Evolutionary conservation across 2,113 vertebrate genomes (phyloP), one percentile per base, ranked within the genome.

Genomic region (Tragelaphus strepsiceros): DNA sequence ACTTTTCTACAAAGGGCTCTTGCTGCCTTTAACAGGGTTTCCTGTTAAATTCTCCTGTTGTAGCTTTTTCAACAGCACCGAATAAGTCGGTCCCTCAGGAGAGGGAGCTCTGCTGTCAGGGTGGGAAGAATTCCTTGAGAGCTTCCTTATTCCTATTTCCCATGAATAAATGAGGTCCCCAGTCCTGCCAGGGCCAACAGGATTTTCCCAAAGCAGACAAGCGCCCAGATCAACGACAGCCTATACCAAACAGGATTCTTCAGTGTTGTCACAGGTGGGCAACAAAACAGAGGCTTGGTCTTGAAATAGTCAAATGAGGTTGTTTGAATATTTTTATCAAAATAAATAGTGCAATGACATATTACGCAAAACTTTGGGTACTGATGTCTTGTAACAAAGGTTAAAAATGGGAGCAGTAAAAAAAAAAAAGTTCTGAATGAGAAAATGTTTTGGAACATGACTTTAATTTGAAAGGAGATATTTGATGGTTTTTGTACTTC

Each of bases 71-170:
- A 67, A 6, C 24, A 39, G 90, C 61, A 88, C 30, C 0, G 12
- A 39, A 2, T 10, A 11, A 39, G 32, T 39, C 46, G 0, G 88
- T 26, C 91, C 95, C 83, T 59, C 30, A 1, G 56, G 90, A 96
- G 80, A 85, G 26, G 32, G 53, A 95, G 67, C 32, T 22, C 32
- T 16, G 35, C 74, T 64, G 14, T 81, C 30, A 3, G 86, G 54
- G 56, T 59, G 53, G 64, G 74, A 51, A 67, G 84, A 84, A 92
- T 96, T 96, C 87, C 94, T 93, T 84, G 87, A 96, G 93, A 87
- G 84, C 74, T 56, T 91, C 49, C 15, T 17, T 93, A 84, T 77
- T 97, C 49, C 43, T 19, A 15, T n/a, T 96, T 96, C 93, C 90
- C 94, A 86, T 17, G 53, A 71, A 93, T n/a, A 77, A 87, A 22